Evolutionary conservation across 64 coral and sea anemone genomes (phyloP), one percentile per base, ranked within the genome.

Genomic region (Pocillopora damicornis): DNA sequence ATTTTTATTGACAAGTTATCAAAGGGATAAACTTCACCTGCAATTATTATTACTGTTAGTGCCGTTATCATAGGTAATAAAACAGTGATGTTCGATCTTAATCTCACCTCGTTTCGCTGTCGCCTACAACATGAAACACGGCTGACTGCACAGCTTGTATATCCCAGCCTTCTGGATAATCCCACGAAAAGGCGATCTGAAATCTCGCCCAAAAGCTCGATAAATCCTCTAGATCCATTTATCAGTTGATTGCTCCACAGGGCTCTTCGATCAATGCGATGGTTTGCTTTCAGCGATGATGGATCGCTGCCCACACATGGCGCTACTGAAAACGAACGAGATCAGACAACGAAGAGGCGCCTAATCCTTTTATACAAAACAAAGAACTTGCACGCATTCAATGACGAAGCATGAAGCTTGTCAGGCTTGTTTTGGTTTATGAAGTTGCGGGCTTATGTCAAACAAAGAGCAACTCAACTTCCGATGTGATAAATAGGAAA

Each of bases 161-260:
- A 59, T 98, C 96, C 67, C 82, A 75, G 18, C 93, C 96, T 67
- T 94, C 93, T 0, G 86, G 89, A 86, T 98, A 98, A 73, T 95
- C 93, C 96, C 93, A 98, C 8, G 96, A 95, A 84, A 95, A 95
- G 35, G 93, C 80, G 35, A 98, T 90, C 23, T 92, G 91, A 92
- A 95, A 98, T 88, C 92, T 84, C 42, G 91, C 91, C 95, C 95
- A 98, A 77, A 90, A 88, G 79, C 87, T 93, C 2, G 92, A 86
- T 63, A 98, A 73, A 68, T 87, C 91, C 60, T 88, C 91, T 42
- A 90, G 83, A 79, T 94, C 95, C 91, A 93, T 91, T 60, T 63
- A 65, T 34, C 86, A 69, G 38, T 66, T 18, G 34, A 13, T 45
- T 69, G 3, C 45, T 66, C 18, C 5, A 12, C 13, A 45, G 16